Conservation (phyloP, 2,113 vertebrate species). For the Callocephalon fimbriatum region DNA sequence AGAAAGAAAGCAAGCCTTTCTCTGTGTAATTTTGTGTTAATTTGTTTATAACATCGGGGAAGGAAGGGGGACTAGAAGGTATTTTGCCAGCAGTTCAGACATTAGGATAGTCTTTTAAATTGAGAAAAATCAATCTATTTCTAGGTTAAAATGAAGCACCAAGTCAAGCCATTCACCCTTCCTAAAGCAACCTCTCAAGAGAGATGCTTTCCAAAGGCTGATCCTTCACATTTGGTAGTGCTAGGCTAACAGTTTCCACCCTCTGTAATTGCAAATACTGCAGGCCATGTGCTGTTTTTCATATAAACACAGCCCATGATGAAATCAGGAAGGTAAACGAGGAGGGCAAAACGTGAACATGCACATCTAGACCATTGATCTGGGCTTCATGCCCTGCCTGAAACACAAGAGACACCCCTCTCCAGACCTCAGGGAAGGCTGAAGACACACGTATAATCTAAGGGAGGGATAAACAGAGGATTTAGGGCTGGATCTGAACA, state of each 20-base stretch:
- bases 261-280: background rate
- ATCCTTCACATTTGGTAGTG: background rate
- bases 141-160: background rate
- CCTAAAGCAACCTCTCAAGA: background rate
- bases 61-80: background rate
- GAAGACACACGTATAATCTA: background rate
- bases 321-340: background rate
- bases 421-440: background rate
- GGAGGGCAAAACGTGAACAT: background rate
- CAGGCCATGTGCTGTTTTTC: background rate
- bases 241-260: background rate
- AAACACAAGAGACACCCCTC: background rate
- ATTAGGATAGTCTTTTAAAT: background rate
- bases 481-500: background rate
- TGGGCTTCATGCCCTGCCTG: background rate
- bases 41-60: background rate
- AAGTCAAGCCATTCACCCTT: background rate
- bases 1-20: background rate
- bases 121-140: background rate
- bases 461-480: background rate
- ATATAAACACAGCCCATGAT: background rate
- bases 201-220: background rate
- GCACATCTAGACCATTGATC: background rate
- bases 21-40: background rate
- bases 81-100: background rate